Base-by-base conservation (phyloP, 2,888 invertebrate genomes). In the Iselma pallidipennis region DNA sequence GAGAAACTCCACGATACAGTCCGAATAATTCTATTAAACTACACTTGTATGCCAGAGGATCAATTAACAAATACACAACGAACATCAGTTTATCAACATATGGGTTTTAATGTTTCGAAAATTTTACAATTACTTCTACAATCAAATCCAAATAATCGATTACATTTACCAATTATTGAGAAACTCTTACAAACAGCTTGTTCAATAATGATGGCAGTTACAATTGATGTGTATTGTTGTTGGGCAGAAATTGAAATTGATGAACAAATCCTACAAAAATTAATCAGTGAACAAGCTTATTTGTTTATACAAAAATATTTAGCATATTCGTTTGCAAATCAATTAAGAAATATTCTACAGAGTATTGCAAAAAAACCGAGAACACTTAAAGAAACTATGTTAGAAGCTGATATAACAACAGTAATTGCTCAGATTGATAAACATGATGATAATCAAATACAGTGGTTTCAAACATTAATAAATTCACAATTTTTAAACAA, bases 221-320 rank as follows among this genome's bases (percentile, higher is more conserved):
- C 81, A 12, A 48, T 81, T 12, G 68, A 78, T 65, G 74, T 80
- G 2, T 81, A 70, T 63, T 76, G 76, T 66, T 56, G 68, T 49
- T 81, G 81, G 81, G 78, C 78, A 16, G 80, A 81, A 73, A 80
- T 80, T 12, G 56, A 63, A 21, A 63, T 72, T 51, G 71, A 73
- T 14, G 71, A 71, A 26, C 68, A 76, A 66, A 51, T 66, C 9
- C 68, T 81, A 7, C 81, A 81, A 68, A 65, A 62, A n/a, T 37
- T 71, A 19, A 68, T 81, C 23, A 71, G 77, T 9, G 71, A 69
- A 31, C 72, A 74, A 66, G 78, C 79, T 1, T 81, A 78, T 64
- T 25, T 63, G 16, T 70, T 78, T 21, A 69, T 75, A 4, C 77
- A 80, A 61, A 74, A 76, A 61, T 80, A 74, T 48, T 63, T 72